Evolutionary conservation across 37 sponge, comb jelly and placozoan genomes (phyloP).

Genomic region (Aplysina aerophoba): DNA sequence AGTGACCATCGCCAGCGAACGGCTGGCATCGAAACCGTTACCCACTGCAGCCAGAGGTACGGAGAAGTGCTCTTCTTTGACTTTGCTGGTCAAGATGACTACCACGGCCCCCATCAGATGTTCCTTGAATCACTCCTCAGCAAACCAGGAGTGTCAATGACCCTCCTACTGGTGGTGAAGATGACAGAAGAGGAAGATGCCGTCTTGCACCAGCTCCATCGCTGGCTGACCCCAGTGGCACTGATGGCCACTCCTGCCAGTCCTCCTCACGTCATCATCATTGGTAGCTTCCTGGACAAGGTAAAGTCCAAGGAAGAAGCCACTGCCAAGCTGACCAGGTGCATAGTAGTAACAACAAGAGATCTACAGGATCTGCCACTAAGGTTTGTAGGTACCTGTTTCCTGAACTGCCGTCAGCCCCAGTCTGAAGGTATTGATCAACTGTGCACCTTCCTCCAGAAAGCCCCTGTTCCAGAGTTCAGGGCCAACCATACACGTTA

Average conservation of each 20-base stretch:
- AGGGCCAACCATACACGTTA: background rate
- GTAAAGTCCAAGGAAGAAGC: background rate
- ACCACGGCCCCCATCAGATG: constrained; percentile 30
- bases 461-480: background rate
- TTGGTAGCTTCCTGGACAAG: constrained; percentile 18
- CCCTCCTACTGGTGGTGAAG: constrained; percentile 14
- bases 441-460: background rate
- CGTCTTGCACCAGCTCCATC: constrained; percentile 6
- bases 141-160: background rate
- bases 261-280: background rate
- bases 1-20: background rate
- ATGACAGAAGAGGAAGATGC: constrained; percentile 16
- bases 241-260: background rate
- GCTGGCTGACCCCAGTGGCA: constrained; percentile 17
- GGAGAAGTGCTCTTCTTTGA: constrained; percentile 26
- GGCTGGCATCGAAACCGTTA: constrained; percentile 15
- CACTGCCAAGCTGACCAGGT: background rate
- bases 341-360: background rate
- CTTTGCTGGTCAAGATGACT: constrained; percentile 35
- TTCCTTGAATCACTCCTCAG: constrained; percentile 3
- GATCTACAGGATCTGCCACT: background rate
- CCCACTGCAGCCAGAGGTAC: constrained; percentile 1
- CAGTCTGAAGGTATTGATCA: constrained; percentile 6
- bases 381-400: background rate
- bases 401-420: constrained; percentile 15